These are phyloP conservation scores for Urocolius indicus DNA, from an alignment of 2,113 vertebrate genomes.

Conservation along the genomic window DNA sequence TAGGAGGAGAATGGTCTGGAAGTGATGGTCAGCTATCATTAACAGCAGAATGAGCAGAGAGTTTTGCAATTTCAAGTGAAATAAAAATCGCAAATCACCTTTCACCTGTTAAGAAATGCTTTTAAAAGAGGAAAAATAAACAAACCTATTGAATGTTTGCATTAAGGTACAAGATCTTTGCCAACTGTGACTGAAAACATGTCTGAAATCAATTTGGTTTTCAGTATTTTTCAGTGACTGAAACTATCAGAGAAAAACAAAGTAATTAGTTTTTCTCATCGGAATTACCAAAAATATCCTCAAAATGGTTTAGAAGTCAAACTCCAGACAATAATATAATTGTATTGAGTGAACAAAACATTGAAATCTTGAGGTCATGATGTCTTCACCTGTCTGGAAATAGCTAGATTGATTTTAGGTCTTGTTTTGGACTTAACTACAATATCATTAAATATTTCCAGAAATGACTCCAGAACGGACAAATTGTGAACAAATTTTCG, in stretches of 20 bases:
- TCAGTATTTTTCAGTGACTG: not conserved
- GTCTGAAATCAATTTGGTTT: not conserved
- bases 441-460: not conserved
- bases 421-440: not conserved
- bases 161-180: not conserved
- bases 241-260: not conserved
- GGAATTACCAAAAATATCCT: not conserved
- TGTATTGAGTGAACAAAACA: not conserved
- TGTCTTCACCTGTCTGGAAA: not conserved
- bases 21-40: not conserved
- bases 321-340: not conserved
- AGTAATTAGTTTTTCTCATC: not conserved
- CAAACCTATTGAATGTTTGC: not conserved
- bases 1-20: not conserved
- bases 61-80: not conserved
- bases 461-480: not conserved
- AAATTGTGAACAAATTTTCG: not conserved
- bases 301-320: slow-evolving; percentile 28
- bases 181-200: not conserved
- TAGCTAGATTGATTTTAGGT: not conserved
- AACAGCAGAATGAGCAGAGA: not conserved
- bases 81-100: not conserved
- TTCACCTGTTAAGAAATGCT: not conserved
- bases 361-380: not conserved
- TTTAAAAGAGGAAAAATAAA: not conserved